Evolutionary conservation across 2,113 vertebrate species (phyloP).

Genomic region (Phalacrocorax carbo): DNA sequence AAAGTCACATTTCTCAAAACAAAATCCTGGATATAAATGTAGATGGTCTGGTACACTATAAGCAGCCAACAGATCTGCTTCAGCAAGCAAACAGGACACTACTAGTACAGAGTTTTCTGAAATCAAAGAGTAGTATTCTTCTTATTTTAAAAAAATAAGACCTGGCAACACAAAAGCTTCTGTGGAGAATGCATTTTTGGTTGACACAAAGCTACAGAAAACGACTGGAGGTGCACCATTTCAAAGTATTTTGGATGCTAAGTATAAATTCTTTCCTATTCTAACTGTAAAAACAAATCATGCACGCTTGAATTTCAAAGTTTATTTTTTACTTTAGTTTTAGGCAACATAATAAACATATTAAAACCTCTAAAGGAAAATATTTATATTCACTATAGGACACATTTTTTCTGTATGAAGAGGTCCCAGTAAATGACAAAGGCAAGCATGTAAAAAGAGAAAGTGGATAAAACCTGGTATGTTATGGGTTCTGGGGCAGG

Average conservation of each 20-base stretch:
- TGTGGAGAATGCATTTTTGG: background rate
- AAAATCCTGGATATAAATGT: background rate
- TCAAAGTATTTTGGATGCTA: constrained; percentile 3
- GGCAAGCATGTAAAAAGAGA: background rate
- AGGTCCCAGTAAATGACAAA: background rate
- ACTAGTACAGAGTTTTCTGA: background rate
- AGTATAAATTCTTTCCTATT: background rate
- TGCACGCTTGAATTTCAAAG: background rate
- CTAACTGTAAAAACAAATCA: constrained; percentile 19
- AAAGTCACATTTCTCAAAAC: background rate
- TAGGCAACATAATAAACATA: background rate
- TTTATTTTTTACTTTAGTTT: constrained; percentile 38
- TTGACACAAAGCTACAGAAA: background rate
- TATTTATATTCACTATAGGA: constrained; percentile 5
- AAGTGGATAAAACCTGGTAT: background rate
- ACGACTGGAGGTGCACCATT: background rate
- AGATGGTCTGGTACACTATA: background rate
- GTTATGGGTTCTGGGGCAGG: background rate
- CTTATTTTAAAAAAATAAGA: background rate
- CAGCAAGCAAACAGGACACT: background rate
- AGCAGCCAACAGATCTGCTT: background rate
- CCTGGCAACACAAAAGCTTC: background rate
- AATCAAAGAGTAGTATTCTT: background rate
- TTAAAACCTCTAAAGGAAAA: constrained; percentile 17
- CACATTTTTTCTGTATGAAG: background rate